Base-by-base conservation (phyloP, 2,113 vertebrate genomes). In the Helogale parvula region DNA sequence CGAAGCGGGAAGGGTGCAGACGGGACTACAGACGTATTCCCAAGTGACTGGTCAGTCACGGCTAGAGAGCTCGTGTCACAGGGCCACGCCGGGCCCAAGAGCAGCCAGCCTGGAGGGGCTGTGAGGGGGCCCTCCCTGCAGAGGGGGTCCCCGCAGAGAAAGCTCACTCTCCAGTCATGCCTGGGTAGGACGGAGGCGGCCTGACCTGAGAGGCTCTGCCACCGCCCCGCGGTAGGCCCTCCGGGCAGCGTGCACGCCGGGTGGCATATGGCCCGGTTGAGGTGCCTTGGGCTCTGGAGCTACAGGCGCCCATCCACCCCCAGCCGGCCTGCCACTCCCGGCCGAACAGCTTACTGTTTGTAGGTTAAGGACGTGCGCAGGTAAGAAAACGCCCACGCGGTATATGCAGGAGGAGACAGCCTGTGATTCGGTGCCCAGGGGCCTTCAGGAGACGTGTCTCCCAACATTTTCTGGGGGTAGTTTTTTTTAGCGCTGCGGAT, bases 161-260 rank as follows among this genome's bases (percentile, higher is more conserved):
- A 25, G 35, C 21, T 31, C 38, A 76, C 35, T 69, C 38, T 77
- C 15, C 15, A 79, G 79, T 54, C 2, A 8, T 7, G 17, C 27
- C 5, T 11, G 52, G 15, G 31, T 23, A 13, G 35, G 54, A 57
- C 38, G 3, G 7, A 35, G 45, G 7, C 27, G 35, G 23, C 93
- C 93, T 82, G 8, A 14, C 29, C 52, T 17, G 27, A 50, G 29
- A 45, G 15, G 45, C 66, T 16, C 19, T 41, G 63, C 7, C 1
- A 2, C 25, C 5, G 3, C 21, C 71, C 63, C 0, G 0, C 27
- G 19, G 12, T 0, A 3, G 47, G 13, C 29, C 31, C 15, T 33
- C 15, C 29, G 1, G 0, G 13, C 6, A 25, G 2, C 7, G 2
- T 0, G 23, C 2, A 12, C 66, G 45, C 15, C 2, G 0, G 1